Evolutionary conservation across 2,888 invertebrate genomes (phyloP), one percentile per base, ranked within the genome.

Genomic region (Conus canariensis): DNA sequence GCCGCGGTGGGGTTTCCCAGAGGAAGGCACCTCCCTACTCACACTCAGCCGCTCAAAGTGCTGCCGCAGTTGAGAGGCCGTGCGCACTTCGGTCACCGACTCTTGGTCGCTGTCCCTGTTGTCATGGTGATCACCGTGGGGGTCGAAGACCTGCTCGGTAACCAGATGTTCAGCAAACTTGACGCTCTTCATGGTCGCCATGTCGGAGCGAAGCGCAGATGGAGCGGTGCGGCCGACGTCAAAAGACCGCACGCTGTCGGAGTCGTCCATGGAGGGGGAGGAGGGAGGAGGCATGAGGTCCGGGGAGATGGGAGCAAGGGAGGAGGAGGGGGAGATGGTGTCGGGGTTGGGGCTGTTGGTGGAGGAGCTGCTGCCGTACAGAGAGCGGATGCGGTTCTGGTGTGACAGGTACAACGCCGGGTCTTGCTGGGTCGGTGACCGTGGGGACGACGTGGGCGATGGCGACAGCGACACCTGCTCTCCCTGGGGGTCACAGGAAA

Each of bases 321-420:
- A 9, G 74, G 88, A 16, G 59, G 77, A 19, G 82, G 56, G 56
- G 25, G 77, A 77, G 14, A 19, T 5, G 19, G 30, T 67, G 85
- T 89, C 89, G n/a, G 88, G 60, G 22, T 70, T 87, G 58, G 87
- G 83, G 77, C 85, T 89, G 74, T 89, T 74, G 19, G 8, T 70
- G 80, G 70, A 70, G 30, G 88, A 85, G 19, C 45, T 45, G 85
- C 82, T 87, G 80, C 93, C 93, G 74, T 95, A 95, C 93, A 94
- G 93, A 90, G 91, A 93, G 12, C 94, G 93, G 74, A 95, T 95
- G 88, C 93, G 93, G 86, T 92, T 94, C 91, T 95, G 95, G 88
- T 95, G 95, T 60, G 94, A 94, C 58, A 95, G 93, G 87, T 94
- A 94, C 10, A 95, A 87, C 2, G 95, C 92, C 14, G 95, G 95